phyloP scores from a whole-genome alignment of 2,888 invertebrate genomes.

The Hirtodrosophila trivittata region DNA sequence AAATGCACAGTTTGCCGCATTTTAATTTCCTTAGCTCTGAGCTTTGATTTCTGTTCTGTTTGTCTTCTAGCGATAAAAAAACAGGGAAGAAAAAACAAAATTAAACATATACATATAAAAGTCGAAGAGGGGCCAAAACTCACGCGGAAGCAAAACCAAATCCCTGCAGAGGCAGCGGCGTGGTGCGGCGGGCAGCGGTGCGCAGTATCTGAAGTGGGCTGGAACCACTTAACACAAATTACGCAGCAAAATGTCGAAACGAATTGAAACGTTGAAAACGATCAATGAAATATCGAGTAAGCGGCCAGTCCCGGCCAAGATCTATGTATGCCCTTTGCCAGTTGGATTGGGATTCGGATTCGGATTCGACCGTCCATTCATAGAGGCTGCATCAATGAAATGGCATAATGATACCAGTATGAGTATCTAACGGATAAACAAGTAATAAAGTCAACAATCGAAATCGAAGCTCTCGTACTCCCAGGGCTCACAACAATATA shows the following conservation, averaged over 20 bases:
- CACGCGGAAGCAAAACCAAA: slow-evolving; percentile 58
- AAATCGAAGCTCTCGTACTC: slow-evolving; percentile 5
- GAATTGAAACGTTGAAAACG: slow-evolving; percentile 71
- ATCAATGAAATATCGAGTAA: slow-evolving; percentile 62
- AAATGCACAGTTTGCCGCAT: slow-evolving; percentile 78
- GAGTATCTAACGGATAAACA: slow-evolving; percentile 51
- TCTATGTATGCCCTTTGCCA: slow-evolving; percentile 22
- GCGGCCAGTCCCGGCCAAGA: slow-evolving; percentile 20
- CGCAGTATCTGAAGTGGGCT: slow-evolving; percentile 70
- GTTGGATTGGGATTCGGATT: slow-evolving; percentile 16
- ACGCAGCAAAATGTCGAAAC: slow-evolving; percentile 81
- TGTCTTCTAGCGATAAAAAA: slow-evolving; percentile 53
- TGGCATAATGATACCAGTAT: slow-evolving; percentile 47
- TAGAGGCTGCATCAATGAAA: slow-evolving; percentile 65
- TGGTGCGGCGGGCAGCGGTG: not conserved
- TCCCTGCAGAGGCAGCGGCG: slow-evolving; percentile 25
- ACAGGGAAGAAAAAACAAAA: slow-evolving; percentile 58
- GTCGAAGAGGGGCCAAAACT: slow-evolving; percentile 18
- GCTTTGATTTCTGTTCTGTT: slow-evolving; percentile 39
- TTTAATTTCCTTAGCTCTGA: slow-evolving; percentile 56
- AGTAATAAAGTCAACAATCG: slow-evolving; percentile 67
- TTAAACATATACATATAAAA: slow-evolving; percentile 55
- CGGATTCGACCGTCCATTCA: slow-evolving; percentile 50
- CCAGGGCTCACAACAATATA: slow-evolving; percentile 63
- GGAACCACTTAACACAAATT: slow-evolving; percentile 82